Percentiles rank a stretch among this genome's conserved stretches.
These are phyloP conservation scores for Tenrec ecaudatus DNA, from an alignment of 2,113 vertebrate genomes.

Conservation along the genomic window DNA sequence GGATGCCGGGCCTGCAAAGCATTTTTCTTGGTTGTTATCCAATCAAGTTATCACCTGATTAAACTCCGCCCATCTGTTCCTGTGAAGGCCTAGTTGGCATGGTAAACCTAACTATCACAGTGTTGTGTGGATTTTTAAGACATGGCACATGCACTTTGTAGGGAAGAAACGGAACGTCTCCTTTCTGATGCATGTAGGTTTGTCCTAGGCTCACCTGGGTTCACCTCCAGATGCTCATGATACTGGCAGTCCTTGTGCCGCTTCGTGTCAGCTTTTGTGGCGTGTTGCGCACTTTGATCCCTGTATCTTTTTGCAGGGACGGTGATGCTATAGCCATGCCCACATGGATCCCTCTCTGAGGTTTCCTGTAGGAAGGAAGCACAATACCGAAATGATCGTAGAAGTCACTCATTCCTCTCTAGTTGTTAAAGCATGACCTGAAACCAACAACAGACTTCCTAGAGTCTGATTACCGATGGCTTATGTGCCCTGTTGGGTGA, in stretches of 20 bases:
- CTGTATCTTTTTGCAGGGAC: conserved; percentile 66
- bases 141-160: background rate
- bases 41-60: no score
- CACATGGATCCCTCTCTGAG: conserved; percentile 62
- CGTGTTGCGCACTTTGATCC: conserved; percentile 54
- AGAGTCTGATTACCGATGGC: background rate
- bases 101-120: no score
- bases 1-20: no score
- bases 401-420: conserved; percentile 66
- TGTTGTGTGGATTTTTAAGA: conserved; percentile 58
- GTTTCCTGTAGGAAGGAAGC: conserved; percentile 70
- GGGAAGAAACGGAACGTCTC: conserved; percentile 62
- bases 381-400: conserved; percentile 68
- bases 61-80: no score
- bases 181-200: conserved; percentile 29
- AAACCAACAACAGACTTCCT: conserved; percentile 59
- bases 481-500: conserved; percentile 64
- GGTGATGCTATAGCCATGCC: background rate
- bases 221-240: background rate
- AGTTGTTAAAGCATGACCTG: conserved; percentile 66
- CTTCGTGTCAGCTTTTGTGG: conserved; percentile 30
- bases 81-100: no score
- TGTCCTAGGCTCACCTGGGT: no score
- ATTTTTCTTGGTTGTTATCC: no score
- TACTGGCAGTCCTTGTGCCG: conserved; percentile 1